These are phyloP conservation scores for Mycetomoellerius zeteki DNA, from an alignment of 1,140 invertebrate species.

Conservation along the genomic window DNA sequence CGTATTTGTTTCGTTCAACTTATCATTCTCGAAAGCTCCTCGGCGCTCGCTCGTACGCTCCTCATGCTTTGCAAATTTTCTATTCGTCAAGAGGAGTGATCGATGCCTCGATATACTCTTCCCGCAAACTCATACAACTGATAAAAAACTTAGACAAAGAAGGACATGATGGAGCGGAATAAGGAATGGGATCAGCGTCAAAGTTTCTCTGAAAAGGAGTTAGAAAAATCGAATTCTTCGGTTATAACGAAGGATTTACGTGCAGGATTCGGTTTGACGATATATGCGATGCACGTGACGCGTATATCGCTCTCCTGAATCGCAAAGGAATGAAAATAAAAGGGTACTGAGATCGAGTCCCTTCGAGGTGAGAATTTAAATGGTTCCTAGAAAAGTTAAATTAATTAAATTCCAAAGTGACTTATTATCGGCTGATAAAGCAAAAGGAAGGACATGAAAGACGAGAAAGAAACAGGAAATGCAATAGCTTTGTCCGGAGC, in stretches of 20 bases:
- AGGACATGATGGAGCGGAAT: slow-evolving; percentile 59
- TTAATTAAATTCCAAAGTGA: slow-evolving; percentile 62
- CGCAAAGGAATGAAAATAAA: slow-evolving; percentile 38
- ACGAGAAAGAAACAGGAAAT: slow-evolving; percentile 35
- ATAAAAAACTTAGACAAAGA: slow-evolving; percentile 50
- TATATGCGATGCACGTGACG: slow-evolving; percentile 51
- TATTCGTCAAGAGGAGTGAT: slow-evolving; percentile 48
- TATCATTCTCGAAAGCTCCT: slow-evolving; percentile 19
- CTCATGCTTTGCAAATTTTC: slow-evolving; percentile 49
- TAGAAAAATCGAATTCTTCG: slow-evolving; percentile 49
- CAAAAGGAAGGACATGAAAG: not conserved
- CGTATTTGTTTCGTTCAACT: slow-evolving; percentile 72
- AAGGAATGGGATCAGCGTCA: slow-evolving; percentile 21
- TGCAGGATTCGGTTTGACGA: slow-evolving; percentile 20
- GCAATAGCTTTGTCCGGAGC: slow-evolving; percentile 23
- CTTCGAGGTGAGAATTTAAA: slow-evolving; percentile 39
- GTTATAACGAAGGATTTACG: slow-evolving; percentile 56
- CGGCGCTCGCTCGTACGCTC: not conserved
- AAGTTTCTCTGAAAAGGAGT: slow-evolving; percentile 11
- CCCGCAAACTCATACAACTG: slow-evolving; percentile 29
- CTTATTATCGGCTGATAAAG: slow-evolving; percentile 62
- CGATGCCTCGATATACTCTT: slow-evolving; percentile 50
- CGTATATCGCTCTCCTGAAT: slow-evolving; percentile 27
- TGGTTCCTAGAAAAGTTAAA: slow-evolving; percentile 16
- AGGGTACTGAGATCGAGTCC: not conserved